Conservation (phyloP, 2,113 vertebrate species). For the Suncus etruscus region DNA sequence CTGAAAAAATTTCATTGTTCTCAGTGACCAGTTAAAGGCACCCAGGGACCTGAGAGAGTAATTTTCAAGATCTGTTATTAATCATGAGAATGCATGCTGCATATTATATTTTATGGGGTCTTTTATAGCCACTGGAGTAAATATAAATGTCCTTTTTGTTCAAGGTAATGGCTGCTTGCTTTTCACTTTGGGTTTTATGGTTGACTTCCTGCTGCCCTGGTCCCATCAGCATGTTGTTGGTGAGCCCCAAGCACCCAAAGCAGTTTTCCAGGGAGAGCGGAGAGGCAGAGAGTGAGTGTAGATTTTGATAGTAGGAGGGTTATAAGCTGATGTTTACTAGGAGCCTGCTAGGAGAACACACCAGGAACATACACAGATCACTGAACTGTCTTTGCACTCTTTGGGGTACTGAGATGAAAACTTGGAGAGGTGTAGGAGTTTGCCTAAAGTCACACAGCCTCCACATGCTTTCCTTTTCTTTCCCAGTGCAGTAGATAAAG, state of each 20-base stretch:
- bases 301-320: background rate
- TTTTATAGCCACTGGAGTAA: constrained; percentile 75
- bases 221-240: constrained; percentile 19
- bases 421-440: constrained; percentile 22
- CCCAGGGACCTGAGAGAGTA: constrained; percentile 48
- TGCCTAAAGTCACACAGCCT: background rate
- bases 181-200: constrained; percentile 63
- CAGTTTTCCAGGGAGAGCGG: background rate
- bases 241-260: background rate
- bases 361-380: background rate
- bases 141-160: constrained; percentile 71
- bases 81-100: constrained; percentile 51
- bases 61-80: constrained; percentile 70
- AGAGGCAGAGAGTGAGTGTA: background rate
- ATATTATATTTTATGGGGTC: constrained; percentile 72
- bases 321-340: background rate
- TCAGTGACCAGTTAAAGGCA: constrained; percentile 67
- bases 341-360: background rate
- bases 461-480: background rate
- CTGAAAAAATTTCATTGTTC: constrained; percentile 72
- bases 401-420: background rate
- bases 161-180: constrained; percentile 64
- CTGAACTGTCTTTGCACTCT: background rate
- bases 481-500: no score
- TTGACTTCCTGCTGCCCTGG: constrained; percentile 49